These are phyloP conservation scores for Cyclargus thomasi DNA, from an alignment of 1,140 invertebrate species.

Conservation along the genomic window DNA sequence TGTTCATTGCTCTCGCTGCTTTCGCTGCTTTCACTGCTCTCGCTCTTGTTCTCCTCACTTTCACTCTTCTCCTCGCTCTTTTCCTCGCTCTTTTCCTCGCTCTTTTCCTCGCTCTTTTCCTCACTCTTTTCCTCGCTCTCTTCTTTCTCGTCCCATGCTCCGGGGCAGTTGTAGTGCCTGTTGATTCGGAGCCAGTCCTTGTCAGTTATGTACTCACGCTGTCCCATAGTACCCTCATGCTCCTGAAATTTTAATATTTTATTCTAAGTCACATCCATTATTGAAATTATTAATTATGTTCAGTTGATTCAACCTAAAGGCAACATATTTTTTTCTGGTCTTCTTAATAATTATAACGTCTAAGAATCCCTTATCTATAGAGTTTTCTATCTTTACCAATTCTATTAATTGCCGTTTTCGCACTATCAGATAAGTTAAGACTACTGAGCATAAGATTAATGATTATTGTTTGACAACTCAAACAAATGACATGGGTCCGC, in stretches of 20 bases:
- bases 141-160: conserved; percentile 48
- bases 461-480: no score
- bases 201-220: conserved; percentile 49
- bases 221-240: conserved; percentile 52
- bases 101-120: conserved; percentile 11
- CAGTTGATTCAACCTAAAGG: no score
- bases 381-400: no score
- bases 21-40: conserved; percentile 10
- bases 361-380: no score
- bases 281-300: no score
- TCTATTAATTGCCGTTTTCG: no score
- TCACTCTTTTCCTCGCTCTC: conserved; percentile 6
- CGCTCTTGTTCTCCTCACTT: neutral
- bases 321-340: no score
- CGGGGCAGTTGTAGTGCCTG: conserved; percentile 53
- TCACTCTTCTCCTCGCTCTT: conserved; percentile 8
- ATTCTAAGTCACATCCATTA: neutral
- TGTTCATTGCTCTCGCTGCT: neutral
- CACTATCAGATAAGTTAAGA: no score
- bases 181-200: conserved; percentile 60
- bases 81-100: conserved; percentile 15
- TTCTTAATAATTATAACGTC: no score
- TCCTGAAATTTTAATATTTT: conserved; percentile 32
- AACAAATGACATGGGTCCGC: no score
- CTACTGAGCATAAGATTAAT: no score